Evolutionary conservation across 1,140 invertebrate genomes (phyloP), one percentile per base, ranked within the genome.

Genomic region (Papilio helenus): DNA sequence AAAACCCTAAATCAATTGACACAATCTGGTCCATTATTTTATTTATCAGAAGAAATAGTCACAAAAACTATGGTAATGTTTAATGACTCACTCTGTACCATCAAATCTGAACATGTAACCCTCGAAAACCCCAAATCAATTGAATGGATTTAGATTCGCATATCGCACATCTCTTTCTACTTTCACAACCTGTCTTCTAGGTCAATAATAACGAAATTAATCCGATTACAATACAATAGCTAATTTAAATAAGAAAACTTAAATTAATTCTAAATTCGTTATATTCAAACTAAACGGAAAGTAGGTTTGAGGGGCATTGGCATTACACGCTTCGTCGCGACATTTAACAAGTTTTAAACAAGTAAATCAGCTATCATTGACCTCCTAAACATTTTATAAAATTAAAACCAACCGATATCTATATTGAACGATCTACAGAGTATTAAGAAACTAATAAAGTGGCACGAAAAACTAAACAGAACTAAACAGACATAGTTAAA

Each of bases 341-440:
- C 76, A 49, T 34, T 51, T 61, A 77, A 77, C 55, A 77, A 44
- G 26, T 80, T 77, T 58, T 68, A 82, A 82, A 82, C 79, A 80
- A 82, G 79, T 73, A 79, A 80, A 82, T 79, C 73, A 65, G 79
- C 81, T 79, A 82, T 76, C 81, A 80, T 82, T 82, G 81, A 82
- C 81, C 81, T 80, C 81, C 68, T 77, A 81, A 80, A 80, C 23
- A 65, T 77, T 77, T 65, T 77, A 39, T 7, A 29, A 42, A n/a
- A 44, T 51, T 77, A 77, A 34, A 65, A 42, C 26, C 18, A 39
- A 55, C n/a, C 55, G 76, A 77, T 65, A 42, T 49, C 23, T 42
- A 23, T 42, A 29, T 39, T 39, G 14, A 10, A 39, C 51, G 26
- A 61, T 61, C 29, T 20, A 46, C 23, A 29, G 26, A 34, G 29